Percentiles rank a stretch among this genome's conserved stretches.
Conservation (phyloP, 2,797 vertebrate species). For the Malacoraja senta region DNA sequence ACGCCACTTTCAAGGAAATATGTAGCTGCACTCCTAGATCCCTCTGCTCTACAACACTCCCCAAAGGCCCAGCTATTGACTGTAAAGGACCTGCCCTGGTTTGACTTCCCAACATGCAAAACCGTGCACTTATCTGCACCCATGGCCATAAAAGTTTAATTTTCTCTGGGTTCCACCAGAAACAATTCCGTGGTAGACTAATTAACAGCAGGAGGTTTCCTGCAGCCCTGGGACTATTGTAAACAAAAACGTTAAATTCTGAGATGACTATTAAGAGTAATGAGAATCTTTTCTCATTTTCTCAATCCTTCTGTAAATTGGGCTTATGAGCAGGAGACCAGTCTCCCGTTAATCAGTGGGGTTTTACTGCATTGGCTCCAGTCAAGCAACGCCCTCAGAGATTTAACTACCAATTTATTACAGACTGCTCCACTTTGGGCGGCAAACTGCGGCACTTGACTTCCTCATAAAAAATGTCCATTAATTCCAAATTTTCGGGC, state of each 20-base stretch:
- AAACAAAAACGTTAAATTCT: background rate
- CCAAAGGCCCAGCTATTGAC: too few relatives aligned
- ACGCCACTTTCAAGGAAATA: too few relatives aligned
- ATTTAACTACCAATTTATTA: conserved; percentile 22
- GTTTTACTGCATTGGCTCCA: background rate
- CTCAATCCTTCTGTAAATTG: background rate
- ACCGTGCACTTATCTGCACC: too few relatives aligned
- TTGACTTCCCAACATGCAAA: too few relatives aligned
- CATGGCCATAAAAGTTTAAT: too few relatives aligned
- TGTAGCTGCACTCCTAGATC: too few relatives aligned
- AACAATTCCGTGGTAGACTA: background rate
- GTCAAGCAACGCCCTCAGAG: conserved; percentile 16
- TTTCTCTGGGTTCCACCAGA: background rate
- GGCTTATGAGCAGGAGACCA: background rate
- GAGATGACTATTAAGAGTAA: background rate
- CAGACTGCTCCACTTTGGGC: background rate
- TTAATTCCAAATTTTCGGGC: conserved; percentile 19
- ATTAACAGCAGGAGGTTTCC: too few relatives aligned
- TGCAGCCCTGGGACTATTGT: background rate
- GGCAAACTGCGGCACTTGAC: conserved; percentile 26
- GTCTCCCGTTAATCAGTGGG: background rate
- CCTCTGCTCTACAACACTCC: too few relatives aligned
- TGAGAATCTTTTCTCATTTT: too few relatives aligned
- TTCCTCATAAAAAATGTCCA: conserved; percentile 16
- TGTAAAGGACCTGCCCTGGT: too few relatives aligned